phyloP scores from a whole-genome alignment of 2,113 vertebrate genomes.

The Lynx canadensis region DNA sequence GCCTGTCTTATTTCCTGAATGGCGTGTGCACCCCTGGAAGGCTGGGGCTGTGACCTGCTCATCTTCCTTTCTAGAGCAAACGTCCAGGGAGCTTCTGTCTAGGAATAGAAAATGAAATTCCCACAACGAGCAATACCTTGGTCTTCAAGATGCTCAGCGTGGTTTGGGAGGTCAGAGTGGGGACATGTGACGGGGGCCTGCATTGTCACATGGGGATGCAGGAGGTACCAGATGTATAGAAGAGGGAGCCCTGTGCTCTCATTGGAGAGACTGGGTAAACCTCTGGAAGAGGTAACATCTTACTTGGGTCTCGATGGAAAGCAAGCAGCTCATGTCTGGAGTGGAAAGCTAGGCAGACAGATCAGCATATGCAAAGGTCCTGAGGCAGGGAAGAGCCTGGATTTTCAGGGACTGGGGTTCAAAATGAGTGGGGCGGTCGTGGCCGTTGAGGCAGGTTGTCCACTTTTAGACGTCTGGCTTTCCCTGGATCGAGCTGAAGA shows the following conservation, averaged over 20 bases:
- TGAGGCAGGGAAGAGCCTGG: background rate
- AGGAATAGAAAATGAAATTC: background rate
- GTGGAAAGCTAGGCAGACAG: fast-evolving
- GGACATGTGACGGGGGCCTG: fast-evolving
- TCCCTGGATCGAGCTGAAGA: background rate
- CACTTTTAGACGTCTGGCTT: background rate
- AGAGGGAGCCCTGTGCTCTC: background rate
- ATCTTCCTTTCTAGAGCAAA: background rate
- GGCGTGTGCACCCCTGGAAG: background rate
- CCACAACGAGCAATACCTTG: background rate
- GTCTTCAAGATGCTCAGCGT: background rate
- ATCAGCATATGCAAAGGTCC: background rate
- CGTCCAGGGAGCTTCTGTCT: background rate
- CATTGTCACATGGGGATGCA: fast-evolving
- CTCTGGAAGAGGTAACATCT: too few species aligned
- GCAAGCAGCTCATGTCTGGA: background rate
- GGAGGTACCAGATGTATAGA: background rate
- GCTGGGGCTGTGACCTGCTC: background rate
- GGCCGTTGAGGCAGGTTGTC: background rate
- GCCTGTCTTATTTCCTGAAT: background rate
- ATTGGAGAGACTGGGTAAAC: background rate
- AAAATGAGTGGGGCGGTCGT: fast-evolving
- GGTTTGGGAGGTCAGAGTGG: background rate
- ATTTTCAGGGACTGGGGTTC: background rate
- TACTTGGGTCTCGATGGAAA: background rate